Conservation (phyloP, 1,140 invertebrate species). For the Orussus abietinus region DNA sequence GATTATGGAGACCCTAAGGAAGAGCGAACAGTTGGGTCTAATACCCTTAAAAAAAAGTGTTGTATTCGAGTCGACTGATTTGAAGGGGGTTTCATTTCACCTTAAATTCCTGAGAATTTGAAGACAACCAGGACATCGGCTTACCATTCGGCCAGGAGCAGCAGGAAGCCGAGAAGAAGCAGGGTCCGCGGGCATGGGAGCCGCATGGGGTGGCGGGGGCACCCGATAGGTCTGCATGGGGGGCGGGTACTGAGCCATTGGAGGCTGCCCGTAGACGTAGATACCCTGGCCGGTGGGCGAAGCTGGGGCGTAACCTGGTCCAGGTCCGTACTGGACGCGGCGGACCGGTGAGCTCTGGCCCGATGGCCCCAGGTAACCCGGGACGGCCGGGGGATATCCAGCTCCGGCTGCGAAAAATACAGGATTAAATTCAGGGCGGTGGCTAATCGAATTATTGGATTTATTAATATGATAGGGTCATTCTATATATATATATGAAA, state of each 20-base stretch:
- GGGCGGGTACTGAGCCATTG: constrained; percentile 35
- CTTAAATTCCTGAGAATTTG: no score
- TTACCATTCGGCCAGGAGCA: no score
- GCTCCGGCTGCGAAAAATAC: constrained; percentile 1
- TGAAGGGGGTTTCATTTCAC: constrained; percentile 13
- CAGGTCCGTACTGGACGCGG: constrained; percentile 42
- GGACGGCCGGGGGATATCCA: constrained; percentile 41
- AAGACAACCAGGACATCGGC: no score
- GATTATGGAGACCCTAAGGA: no score
- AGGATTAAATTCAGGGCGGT: constrained; percentile 2
- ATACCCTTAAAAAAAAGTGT: not conserved
- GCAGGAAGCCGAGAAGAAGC: no score
- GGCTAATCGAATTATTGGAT: constrained; percentile 8
- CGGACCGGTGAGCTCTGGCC: constrained; percentile 44
- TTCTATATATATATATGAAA: not conserved
- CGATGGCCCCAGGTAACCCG: constrained; percentile 40
- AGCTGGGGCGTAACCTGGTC: constrained; percentile 42
- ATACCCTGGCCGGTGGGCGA: constrained; percentile 42
- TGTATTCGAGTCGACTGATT: constrained; percentile 12
- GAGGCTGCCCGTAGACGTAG: constrained; percentile 36
- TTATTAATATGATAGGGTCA: no score
- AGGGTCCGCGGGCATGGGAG: constrained; percentile 25
- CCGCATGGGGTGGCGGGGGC: constrained; percentile 27
- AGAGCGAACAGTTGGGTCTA: no score
- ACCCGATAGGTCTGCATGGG: constrained; percentile 32